These are phyloP conservation scores for Sinotaia quadrata DNA, from an alignment of 2,888 invertebrate species.

Conservation along the genomic window DNA sequence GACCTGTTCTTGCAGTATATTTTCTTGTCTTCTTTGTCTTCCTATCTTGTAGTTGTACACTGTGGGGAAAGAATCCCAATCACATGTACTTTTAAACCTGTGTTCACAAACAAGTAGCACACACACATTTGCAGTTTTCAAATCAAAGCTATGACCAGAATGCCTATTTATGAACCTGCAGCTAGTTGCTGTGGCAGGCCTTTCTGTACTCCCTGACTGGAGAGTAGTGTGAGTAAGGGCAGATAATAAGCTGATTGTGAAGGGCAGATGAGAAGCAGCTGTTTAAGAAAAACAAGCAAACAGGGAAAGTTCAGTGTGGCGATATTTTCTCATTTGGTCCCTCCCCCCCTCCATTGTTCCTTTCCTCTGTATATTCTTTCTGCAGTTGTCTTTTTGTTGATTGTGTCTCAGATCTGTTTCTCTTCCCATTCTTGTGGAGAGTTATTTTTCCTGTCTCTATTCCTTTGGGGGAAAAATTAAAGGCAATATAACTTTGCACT, in stretches of 20 bases:
- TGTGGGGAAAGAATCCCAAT: no score
- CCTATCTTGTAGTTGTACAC: no score
- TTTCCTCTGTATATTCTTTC: background rate
- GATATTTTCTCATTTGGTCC: conserved; percentile 1
- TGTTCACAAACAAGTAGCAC: background rate
- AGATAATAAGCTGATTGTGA: conserved; percentile 9
- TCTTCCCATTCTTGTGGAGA: no score
- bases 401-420: no score
- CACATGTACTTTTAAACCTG: background rate
- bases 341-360: background rate
- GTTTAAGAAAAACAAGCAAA: conserved; percentile 7
- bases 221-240: conserved; percentile 14
- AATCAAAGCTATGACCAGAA: background rate
- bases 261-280: background rate
- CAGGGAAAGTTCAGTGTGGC: background rate
- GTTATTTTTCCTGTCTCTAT: no score
- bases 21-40: no score
- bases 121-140: background rate
- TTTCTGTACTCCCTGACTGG: conserved; percentile 16
- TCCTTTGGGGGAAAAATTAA: no score
- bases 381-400: no score
- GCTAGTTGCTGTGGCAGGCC: conserved; percentile 1
- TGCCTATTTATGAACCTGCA: background rate
- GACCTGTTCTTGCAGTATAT: no score
- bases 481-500: no score